Evolutionary conservation across 2,888 invertebrate genomes (phyloP), one percentile per base, ranked within the genome.

Genomic region (Tryphoninae sp.): DNA sequence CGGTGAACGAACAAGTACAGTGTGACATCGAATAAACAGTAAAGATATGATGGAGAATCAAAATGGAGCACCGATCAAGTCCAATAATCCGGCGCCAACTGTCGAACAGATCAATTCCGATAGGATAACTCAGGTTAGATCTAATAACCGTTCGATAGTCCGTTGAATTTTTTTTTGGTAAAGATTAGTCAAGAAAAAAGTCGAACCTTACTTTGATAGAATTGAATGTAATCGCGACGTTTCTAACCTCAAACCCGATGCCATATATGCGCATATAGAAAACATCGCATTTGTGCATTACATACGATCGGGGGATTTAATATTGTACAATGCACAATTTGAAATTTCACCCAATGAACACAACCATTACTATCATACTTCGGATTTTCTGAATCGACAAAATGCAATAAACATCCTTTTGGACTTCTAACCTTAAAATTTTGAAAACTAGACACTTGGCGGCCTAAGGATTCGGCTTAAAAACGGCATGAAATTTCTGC

Each of bases 91-190:
- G 13, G 94, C 95, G 65, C 96, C 96, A 13, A 98, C 98, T 0
- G 95, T 98, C 40, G 96, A 97, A 82, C 98, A 98, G 93, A 97
- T 98, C 74, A 97, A 97, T 92, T 94, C 97, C 0, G 98, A 98
- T 91, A 94, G 96, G 90, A 96, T 98, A 86, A 98, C 98, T 85
- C 96, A 96, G 94, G 97, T 97, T 93, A 92, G 92, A 87, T 91
- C 91, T 91, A 62, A 49, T 13, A 75, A 68, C 6, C n/a, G n/a
- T n/a, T n/a, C n/a, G n/a, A 3, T 33, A 33, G 6, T 59, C 16
- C 0, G 19, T 64, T 42, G 16, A 9, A n/a, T 16, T 16, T 19
- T 42, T 6, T 13, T n/a, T 16, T 16, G 6, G n/a, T 0, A 2
- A 42, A 1, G 2, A 45, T 45, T 45, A 9, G 33, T 45, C 13